phyloP scores from a whole-genome alignment of 2,797 vertebrate species.

The Bufotes viridis region DNA sequence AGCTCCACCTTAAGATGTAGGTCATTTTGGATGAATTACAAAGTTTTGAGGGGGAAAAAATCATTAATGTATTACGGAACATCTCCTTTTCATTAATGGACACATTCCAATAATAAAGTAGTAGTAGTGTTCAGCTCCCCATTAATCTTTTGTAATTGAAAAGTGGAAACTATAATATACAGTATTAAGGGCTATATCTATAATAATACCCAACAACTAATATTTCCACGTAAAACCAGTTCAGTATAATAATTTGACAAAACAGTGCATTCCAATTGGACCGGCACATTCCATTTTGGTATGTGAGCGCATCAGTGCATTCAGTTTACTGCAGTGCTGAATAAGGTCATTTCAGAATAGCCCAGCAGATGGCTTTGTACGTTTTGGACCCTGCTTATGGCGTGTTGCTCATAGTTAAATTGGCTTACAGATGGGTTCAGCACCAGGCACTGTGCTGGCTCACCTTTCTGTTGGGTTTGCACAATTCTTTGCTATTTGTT shows the following conservation, averaged over 20 bases:
- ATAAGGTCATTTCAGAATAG: background rate
- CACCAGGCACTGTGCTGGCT: slow-evolving; percentile 41
- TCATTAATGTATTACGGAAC: background rate
- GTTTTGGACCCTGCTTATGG: slow-evolving; percentile 26
- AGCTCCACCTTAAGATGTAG: background rate
- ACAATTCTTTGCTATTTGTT: slow-evolving; percentile 48
- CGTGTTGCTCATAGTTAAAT: slow-evolving; percentile 25
- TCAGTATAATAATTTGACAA: too few relatives aligned
- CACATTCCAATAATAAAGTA: background rate
- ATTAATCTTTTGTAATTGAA: background rate
- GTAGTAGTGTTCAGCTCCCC: background rate
- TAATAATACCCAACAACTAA: too few relatives aligned
- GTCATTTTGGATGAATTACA: background rate
- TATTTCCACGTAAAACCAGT: too few relatives aligned
- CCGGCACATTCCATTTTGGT: background rate
- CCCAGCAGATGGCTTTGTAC: slow-evolving; percentile 28
- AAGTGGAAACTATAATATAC: background rate
- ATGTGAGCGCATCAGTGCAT: background rate
- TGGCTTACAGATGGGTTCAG: slow-evolving; percentile 21
- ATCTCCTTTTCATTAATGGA: background rate
- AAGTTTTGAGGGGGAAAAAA: background rate
- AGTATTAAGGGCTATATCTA: too few relatives aligned
- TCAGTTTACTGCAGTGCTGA: slow-evolving; percentile 1
- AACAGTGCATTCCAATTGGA: background rate
- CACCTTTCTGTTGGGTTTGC: slow-evolving; percentile 48